phyloP scores from a whole-genome alignment of 2,797 vertebrate genomes.

The Cirrhinus mrigala region DNA sequence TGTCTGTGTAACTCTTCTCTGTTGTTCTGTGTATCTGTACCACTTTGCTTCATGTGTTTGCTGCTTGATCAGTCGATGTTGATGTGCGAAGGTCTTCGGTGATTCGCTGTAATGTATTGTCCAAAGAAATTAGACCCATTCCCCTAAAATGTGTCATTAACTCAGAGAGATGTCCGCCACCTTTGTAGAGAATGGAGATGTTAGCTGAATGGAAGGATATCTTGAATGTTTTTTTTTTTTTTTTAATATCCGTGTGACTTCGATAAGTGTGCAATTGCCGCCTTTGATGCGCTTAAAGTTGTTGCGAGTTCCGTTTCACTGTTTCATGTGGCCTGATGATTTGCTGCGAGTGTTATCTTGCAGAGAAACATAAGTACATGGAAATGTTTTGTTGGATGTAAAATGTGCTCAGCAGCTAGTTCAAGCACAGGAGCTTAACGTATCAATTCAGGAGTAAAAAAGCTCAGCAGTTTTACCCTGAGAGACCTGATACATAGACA shows the following conservation, averaged over 20 bases:
- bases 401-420: slow-evolving; percentile 20
- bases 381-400: slow-evolving; percentile 30
- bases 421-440: slow-evolving; percentile 17
- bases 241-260: slow-evolving; percentile 51
- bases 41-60: slow-evolving; percentile 69
- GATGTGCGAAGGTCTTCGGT: slow-evolving; percentile 74
- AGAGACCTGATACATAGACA: slow-evolving; percentile 1
- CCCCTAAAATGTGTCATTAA: slow-evolving; percentile 69
- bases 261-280: slow-evolving; percentile 16
- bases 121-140: slow-evolving; percentile 65
- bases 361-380: slow-evolving; percentile 17
- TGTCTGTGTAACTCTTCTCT: slow-evolving; percentile 66
- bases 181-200: slow-evolving; percentile 68
- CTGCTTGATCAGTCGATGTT: slow-evolving; percentile 69
- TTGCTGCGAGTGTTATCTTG: slow-evolving; percentile 50
- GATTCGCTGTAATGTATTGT: slow-evolving; percentile 68
- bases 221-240: slow-evolving; percentile 42
- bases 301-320: slow-evolving; percentile 41
- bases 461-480: neutral
- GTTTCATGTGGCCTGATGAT: slow-evolving; percentile 54
- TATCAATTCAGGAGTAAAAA: slow-evolving; percentile 4
- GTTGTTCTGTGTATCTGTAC: slow-evolving; percentile 75
- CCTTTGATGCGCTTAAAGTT: slow-evolving; percentile 41
- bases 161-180: slow-evolving; percentile 68
- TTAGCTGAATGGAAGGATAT: slow-evolving; percentile 53